phyloP scores from a whole-genome alignment of 1,140 invertebrate species.

The Druon quercuslanigerum region DNA sequence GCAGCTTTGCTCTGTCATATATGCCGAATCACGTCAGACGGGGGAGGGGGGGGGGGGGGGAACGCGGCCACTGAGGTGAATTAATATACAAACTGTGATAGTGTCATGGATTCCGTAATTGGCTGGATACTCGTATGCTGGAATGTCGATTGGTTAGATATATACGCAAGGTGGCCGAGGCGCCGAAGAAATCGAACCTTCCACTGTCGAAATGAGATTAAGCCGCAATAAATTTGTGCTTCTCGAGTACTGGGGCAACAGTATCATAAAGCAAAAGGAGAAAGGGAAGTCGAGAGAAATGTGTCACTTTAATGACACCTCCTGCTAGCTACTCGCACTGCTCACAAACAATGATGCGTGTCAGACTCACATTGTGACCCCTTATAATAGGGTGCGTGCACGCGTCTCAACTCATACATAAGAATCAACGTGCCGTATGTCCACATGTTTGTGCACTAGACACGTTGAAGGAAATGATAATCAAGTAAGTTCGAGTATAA shows the following conservation, averaged over 20 bases:
- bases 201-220: conserved; percentile 44
- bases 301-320: conserved; percentile 10
- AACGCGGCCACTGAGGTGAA: conserved; percentile 44
- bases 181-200: conserved; percentile 56
- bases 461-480: not conserved
- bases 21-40: conserved; percentile 16
- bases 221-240: conserved; percentile 37
- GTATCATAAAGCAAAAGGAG: not conserved
- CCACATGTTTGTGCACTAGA: not conserved
- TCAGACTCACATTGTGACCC: conserved; percentile 12
- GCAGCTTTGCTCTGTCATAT: conserved; percentile 22
- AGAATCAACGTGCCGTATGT: not conserved
- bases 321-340: not conserved
- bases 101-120: conserved; percentile 64
- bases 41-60: not conserved
- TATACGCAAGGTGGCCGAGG: conserved; percentile 49
- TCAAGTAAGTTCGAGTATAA: too few species aligned
- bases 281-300: conserved; percentile 16
- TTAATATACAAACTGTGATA: conserved; percentile 62
- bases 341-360: conserved; percentile 18
- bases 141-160: conserved; percentile 68
- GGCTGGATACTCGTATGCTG: conserved; percentile 62
- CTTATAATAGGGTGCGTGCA: conserved; percentile 1
- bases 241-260: not conserved
- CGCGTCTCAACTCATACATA: conserved; percentile 5